Percentiles rank a stretch among this genome's conserved stretches.
Evolutionary conservation across 2,797 vertebrate genomes (phyloP).

Genomic region (Gymnothorax reevesii): DNA sequence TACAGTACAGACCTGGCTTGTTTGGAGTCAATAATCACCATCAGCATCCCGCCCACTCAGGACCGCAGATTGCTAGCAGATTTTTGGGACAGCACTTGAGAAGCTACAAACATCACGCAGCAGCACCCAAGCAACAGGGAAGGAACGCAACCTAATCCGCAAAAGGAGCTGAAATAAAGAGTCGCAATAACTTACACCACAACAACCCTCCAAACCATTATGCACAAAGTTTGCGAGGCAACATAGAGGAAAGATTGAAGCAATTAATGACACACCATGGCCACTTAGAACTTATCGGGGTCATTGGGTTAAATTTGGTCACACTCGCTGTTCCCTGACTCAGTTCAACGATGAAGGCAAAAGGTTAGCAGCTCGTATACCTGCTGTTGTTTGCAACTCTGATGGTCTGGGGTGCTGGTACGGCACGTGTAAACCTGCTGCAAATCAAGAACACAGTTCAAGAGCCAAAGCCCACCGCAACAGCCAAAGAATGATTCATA

Average conservation of each 20-base stretch:
- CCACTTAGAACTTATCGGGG: neutral
- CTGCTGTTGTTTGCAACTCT: constrained; percentile 31
- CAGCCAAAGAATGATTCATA: neutral
- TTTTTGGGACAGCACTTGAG: neutral
- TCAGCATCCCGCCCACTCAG: neutral
- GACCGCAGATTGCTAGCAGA: neutral
- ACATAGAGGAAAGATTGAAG: neutral
- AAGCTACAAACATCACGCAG: neutral
- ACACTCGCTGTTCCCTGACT: constrained; percentile 33
- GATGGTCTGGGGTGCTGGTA: neutral
- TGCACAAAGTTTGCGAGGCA: neutral
- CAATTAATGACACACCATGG: neutral
- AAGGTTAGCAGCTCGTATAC: constrained; percentile 26
- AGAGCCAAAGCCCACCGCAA: neutral
- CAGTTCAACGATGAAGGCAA: constrained; percentile 31
- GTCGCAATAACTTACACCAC: neutral
- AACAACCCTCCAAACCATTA: neutral
- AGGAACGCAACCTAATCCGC: neutral
- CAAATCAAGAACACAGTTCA: neutral
- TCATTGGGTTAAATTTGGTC: neutral
- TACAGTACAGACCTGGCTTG: neutral
- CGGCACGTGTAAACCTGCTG: neutral
- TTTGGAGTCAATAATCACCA: neutral
- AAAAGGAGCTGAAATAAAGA: neutral
- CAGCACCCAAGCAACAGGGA: neutral